Evolutionary conservation across 1,140 invertebrate genomes (phyloP), one percentile per base, ranked within the genome.

Genomic region (Sminthurides bifidus): DNA sequence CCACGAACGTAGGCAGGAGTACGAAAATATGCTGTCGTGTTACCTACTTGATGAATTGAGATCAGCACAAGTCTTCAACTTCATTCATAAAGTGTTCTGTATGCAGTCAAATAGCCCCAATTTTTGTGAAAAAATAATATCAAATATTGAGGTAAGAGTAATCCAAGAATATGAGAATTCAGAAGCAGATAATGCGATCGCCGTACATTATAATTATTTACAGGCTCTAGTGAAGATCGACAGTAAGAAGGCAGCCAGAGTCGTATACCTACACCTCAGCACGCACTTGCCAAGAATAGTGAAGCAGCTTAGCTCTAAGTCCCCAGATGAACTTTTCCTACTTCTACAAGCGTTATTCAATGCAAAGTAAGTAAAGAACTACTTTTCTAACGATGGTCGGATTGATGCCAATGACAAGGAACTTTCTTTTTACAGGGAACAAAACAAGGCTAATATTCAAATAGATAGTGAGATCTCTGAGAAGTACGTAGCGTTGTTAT

Each of bases 401-500:
- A 10, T 41, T 8, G 37, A 24, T n/a, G n/a, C n/a, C n/a, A n/a
- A n/a, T n/a, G n/a, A n/a, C n/a, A n/a, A n/a, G n/a, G n/a, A n/a
- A n/a, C n/a, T n/a, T n/a, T n/a, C n/a, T 60, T 35, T 37, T 51
- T 59, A 21, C 35, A 67, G 68, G 48, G 67, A 68, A 31, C 48
- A 66, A 31, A 58, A 65, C 38, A 53, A 60, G 10, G 53, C 46
- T 52, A 55, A 57, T 35, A 70, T 67, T 33, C 69, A 72, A 29
- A 70, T 83, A 27, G 73, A 76, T 14, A 66, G 74, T 1, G 65
- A 69, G 35, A 69, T 80, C 23, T 69, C 79, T 17, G 81, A 84
- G 66, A 71, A 71, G 54, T 79, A 82, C 66, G 74, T 88, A 43
- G 75, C 79, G 46, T 70, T 87, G 2, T 77, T 86, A 73, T 86